These are phyloP conservation scores for Drosophila pullipes DNA, from an alignment of 2,888 invertebrate genomes.

Conservation along the genomic window DNA sequence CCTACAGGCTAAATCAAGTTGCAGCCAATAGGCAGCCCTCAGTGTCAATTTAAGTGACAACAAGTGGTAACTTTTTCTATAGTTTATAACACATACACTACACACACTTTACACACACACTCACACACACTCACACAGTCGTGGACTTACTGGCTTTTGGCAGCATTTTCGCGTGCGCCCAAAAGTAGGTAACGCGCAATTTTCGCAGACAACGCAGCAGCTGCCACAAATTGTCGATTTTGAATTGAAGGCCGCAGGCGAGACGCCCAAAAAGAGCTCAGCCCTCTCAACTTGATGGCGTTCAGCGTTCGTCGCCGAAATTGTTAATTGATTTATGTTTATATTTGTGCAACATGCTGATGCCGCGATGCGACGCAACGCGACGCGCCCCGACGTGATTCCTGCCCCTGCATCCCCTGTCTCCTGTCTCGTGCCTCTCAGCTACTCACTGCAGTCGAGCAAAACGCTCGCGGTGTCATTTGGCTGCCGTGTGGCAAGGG, in stretches of 20 bases:
- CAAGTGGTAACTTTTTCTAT: background rate
- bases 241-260: conserved; percentile 58
- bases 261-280: conserved; percentile 31
- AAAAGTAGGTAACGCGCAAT: conserved; percentile 63
- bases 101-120: background rate
- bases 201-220: conserved; percentile 36
- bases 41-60: conserved; percentile 4
- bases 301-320: conserved; percentile 43
- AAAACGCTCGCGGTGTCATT: conserved; percentile 74
- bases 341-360: conserved; percentile 81
- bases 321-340: conserved; percentile 81
- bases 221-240: conserved; percentile 70
- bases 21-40: background rate
- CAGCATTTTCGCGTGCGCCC: conserved; percentile 44
- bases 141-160: conserved; percentile 1
- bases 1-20: background rate
- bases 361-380: conserved; percentile 40
- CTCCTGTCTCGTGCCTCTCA: background rate
- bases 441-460: conserved; percentile 19
- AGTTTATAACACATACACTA: background rate
- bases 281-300: conserved; percentile 3
- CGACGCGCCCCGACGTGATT: background rate
- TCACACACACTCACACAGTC: background rate
- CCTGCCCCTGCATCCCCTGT: background rate
- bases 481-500: conserved; percentile 21